Evolutionary conservation across 2,888 invertebrate genomes (phyloP), one percentile per base, ranked within the genome.

Genomic region (Chrysopilus asiliformis): DNA sequence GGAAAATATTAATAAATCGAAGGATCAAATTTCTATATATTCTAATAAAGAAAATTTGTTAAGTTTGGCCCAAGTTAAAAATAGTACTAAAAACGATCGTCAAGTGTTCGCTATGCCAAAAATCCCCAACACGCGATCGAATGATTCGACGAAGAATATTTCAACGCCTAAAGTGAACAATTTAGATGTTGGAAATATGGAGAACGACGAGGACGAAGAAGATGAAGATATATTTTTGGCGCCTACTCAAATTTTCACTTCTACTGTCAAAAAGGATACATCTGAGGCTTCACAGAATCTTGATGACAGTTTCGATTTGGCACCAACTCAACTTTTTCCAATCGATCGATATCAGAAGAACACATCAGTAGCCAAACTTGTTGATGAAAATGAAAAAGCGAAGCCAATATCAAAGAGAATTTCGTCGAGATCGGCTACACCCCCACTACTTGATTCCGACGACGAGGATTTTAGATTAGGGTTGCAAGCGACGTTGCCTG

Each of bases 271-370:
- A n/a, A n/a, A n/a, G n/a, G n/a, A n/a, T n/a, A n/a, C n/a, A n/a
- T n/a, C n/a, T n/a, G n/a, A n/a, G n/a, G n/a, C n/a, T n/a, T n/a
- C n/a, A n/a, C n/a, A n/a, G 10, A 22, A 31, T 10, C 13, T 22
- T 13, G 24, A 31, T 24, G 28, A 12, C 10, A 8, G 22, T 26
- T 20, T 30, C 13, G 10, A 22, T 8, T 16, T 36, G 4, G 22
- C 14, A n/a, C 18, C 37, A n/a, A 37, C 37, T 5, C 37, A 37
- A 24, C 16, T 22, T n/a, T 36, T 36, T 17, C 12, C 19, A 4
- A 22, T n/a, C 22, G 5, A 12, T 7, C 4, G 14, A 17, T 22
- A 32, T 9, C 28, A 16, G 15, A 31, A 6, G 6, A 4, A 3
- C 6, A 9, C 17, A 31, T 4, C 31, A 4, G n/a, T 12, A 19